These are phyloP conservation scores for Gymnothorax javanicus DNA, from an alignment of 2,797 vertebrate species.

Conservation along the genomic window DNA sequence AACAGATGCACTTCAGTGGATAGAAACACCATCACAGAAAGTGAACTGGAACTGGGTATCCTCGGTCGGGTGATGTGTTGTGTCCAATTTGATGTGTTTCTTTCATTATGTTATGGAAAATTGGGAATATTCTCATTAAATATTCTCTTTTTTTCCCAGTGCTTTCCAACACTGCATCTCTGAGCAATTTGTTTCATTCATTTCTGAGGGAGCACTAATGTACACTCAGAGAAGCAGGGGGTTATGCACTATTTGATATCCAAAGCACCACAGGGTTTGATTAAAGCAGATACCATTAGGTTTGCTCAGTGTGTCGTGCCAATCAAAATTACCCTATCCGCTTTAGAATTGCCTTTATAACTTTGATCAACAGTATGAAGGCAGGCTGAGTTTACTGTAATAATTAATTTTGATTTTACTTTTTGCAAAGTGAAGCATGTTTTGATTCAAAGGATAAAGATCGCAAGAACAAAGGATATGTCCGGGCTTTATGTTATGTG, in stretches of 20 bases:
- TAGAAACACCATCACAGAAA: neutral
- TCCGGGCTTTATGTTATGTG: neutral
- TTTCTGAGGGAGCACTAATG: neutral
- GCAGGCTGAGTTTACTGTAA: neutral
- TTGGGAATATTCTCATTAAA: neutral
- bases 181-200: neutral
- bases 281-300: neutral
- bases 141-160: neutral
- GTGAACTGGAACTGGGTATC: neutral
- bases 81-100: neutral
- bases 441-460: constrained; percentile 9
- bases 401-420: neutral
- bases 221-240: neutral
- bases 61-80: neutral
- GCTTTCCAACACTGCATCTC: neutral
- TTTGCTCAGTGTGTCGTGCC: neutral
- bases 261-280: neutral
- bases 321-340: neutral
- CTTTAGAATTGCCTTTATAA: neutral
- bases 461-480: neutral
- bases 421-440: neutral
- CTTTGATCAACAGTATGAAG: neutral
- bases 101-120: neutral
- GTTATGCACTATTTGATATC: neutral
- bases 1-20: neutral